These are phyloP conservation scores for Lamellibrachia satsuma DNA, from an alignment of 2,888 invertebrate species.

Conservation along the genomic window DNA sequence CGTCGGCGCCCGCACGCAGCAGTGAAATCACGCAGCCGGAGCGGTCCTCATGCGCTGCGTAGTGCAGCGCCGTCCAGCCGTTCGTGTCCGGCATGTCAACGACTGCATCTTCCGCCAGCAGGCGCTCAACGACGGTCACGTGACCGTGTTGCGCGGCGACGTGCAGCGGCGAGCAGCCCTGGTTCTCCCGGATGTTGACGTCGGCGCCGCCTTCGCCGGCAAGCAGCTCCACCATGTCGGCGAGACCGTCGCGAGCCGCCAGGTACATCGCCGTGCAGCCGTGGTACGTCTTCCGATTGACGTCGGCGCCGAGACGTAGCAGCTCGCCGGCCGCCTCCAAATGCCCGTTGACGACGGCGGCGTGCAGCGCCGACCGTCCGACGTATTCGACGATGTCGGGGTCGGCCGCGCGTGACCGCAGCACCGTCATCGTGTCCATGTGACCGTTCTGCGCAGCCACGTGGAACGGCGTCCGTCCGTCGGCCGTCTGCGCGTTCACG, in stretches of 20 bases:
- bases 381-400: constrained; percentile 40
- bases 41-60: constrained; percentile 39
- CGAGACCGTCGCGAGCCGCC: constrained; percentile 37
- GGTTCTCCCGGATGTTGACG: constrained; percentile 43
- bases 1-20: constrained; percentile 39
- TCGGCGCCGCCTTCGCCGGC: constrained; percentile 34
- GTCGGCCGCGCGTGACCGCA: constrained; percentile 34
- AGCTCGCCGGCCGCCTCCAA: constrained; percentile 34
- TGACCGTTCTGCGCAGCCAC: constrained; percentile 41
- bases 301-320: constrained; percentile 35
- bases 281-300: constrained; percentile 44
- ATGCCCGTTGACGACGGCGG: constrained; percentile 43
- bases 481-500: constrained; percentile 40
- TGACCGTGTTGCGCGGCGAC: constrained; percentile 38
- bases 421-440: constrained; percentile 22
- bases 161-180: constrained; percentile 43
- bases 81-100: constrained; percentile 37
- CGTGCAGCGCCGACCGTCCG: constrained; percentile 45
- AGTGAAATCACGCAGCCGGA: constrained; percentile 27
- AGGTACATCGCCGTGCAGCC: constrained; percentile 42
- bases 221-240: constrained; percentile 35
- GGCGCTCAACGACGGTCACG: constrained; percentile 30
- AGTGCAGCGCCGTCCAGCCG: constrained; percentile 44
- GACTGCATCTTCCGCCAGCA: constrained; percentile 32
- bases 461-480: constrained; percentile 41